Evolutionary conservation across 2,888 invertebrate genomes (phyloP).

Genomic region (Argyra leucocephala): DNA sequence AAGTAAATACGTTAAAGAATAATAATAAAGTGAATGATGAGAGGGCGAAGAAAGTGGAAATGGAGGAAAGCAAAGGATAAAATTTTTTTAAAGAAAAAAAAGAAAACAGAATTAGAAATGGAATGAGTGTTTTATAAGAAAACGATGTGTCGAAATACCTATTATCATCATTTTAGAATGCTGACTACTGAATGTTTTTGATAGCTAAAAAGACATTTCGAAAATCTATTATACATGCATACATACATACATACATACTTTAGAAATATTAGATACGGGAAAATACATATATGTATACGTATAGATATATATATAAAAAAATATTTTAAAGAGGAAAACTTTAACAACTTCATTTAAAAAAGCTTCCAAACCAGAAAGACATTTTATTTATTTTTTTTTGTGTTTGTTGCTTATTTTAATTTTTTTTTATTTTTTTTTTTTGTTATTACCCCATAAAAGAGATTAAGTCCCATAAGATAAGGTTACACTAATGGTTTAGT

Average conservation of each 20-base stretch:
- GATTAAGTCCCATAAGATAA: too few species aligned
- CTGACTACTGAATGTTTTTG: slow-evolving; percentile 1
- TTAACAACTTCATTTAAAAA: slow-evolving; percentile 6
- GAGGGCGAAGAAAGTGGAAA: too few species aligned
- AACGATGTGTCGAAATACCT: background rate
- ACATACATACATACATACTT: too few species aligned
- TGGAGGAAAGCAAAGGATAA: background rate
- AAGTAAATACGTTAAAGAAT: too few species aligned
- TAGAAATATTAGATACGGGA: too few species aligned
- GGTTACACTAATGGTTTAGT: too few species aligned
- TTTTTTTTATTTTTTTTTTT: too few species aligned
- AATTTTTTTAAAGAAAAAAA: background rate
- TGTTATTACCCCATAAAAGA: too few species aligned
- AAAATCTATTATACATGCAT: background rate
- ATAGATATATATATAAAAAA: background rate
- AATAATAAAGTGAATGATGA: too few species aligned
- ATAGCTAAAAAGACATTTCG: background rate
- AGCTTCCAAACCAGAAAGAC: background rate
- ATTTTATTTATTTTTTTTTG: background rate
- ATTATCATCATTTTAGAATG: background rate
- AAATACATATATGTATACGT: background rate
- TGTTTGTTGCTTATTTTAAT: background rate
- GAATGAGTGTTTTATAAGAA: background rate
- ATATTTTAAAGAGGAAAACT: background rate
- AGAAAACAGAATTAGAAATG: too few species aligned